A percentile compares a stretch with the other conserved stretches of the same genome.
phyloP scores from a whole-genome alignment of 2,113 vertebrate genomes.

The Crocuta crocuta region DNA sequence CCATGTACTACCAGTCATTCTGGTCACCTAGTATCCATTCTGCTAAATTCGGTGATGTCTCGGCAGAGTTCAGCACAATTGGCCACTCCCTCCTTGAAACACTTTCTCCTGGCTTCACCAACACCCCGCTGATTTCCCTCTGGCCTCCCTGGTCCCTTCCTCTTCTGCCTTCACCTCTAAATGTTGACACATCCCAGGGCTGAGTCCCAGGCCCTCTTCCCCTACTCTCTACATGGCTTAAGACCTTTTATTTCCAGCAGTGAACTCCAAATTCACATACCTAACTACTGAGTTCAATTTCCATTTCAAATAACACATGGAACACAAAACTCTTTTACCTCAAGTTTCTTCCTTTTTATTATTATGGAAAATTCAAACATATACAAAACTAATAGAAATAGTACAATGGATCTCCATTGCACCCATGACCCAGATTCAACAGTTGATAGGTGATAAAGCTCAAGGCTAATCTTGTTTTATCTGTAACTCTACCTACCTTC shows the following conservation, averaged over 20 bases:
- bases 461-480: background rate
- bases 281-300: background rate
- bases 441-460: background rate
- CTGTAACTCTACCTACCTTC: background rate
- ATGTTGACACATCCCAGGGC: background rate
- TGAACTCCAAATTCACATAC: background rate
- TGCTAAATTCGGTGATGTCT: too few species aligned
- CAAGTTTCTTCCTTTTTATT: background rate
- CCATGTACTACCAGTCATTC: background rate
- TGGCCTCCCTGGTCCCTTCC: background rate
- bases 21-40: background rate
- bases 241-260: background rate
- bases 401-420: background rate
- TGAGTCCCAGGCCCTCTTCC: background rate
- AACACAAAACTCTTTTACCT: background rate
- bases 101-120: background rate
- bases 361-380: background rate
- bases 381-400: constrained; percentile 19
- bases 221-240: background rate
- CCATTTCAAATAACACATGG: background rate
- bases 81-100: background rate
- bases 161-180: background rate
- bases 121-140: background rate
- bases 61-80: background rate
- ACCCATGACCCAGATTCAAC: background rate